Base-by-base conservation (phyloP, 1,140 invertebrate species). In the Campoletis sonorensis region DNA sequence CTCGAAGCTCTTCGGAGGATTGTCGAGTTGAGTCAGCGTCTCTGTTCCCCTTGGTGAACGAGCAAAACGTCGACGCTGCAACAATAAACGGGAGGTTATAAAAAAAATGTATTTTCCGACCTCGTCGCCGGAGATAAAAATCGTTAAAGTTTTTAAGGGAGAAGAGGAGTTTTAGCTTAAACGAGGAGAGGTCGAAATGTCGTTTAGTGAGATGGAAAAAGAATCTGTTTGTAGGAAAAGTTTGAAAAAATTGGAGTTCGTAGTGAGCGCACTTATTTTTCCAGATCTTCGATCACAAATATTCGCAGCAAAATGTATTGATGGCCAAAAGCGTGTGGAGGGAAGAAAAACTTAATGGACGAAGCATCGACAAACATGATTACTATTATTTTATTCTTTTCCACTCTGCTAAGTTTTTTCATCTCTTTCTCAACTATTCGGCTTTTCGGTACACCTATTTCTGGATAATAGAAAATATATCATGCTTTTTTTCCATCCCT, bases 381-480 rank as follows among this genome's bases (percentile, higher is more conserved):
- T 37, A 30, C n/a, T 49, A 70, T 16, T 49, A 0, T 26, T 75
- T 16, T 49, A 0, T 26, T 13, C n/a, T 49, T 27, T 80, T 11
- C 15, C 21, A 10, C 23, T 23, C 13, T 4, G n/a, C 21, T 13
- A 8, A 4, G 61, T 72, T 58, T 16, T 23, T 49, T 67, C 27
- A 54, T 82, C 73, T 79, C 27, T 68, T 11, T n/a, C 10, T 77
- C 61, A 80, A 81, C 81, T 79, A 27, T 79, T 83, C 40, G 73
- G 76, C 58, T 78, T 78, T 61, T 45, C 49, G 75, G 23, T 71
- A 76, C 84, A 87, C 84, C 80, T 87, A 85, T 86, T 70, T 87
- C 79, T 76, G 81, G 85, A 86, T 88, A 89, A 88, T 86, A 86
- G 84, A 86, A n/a, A n/a, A 87, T 84, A 86, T 86, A 81, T 82